These are phyloP conservation scores for Dicerorhinus sumatrensis DNA, from an alignment of 2,113 vertebrate genomes.

Conservation along the genomic window DNA sequence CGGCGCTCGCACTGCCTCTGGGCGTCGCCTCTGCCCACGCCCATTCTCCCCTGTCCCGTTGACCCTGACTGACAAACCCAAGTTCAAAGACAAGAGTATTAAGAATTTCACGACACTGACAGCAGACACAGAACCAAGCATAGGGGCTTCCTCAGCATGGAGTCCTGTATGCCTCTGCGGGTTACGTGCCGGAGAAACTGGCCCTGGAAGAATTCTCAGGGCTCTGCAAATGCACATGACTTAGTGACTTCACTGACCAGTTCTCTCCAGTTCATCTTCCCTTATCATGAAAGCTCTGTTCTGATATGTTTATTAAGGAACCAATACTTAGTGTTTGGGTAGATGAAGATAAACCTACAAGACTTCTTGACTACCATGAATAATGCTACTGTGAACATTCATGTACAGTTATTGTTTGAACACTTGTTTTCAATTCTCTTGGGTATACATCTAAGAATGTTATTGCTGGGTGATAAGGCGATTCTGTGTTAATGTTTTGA, in stretches of 20 bases:
- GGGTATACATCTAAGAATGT: not conserved
- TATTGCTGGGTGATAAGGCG: not conserved
- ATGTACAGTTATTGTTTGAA: not conserved
- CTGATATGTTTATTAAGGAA: not conserved
- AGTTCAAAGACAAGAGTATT: not conserved
- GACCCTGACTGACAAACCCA: not conserved
- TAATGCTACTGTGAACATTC: not conserved
- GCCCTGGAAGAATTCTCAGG: not conserved
- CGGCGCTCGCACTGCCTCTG: not conserved
- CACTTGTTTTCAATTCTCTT: not conserved
- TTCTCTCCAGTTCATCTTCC: not conserved
- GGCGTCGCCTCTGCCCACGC: fast-evolving
- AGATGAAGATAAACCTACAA: not conserved
- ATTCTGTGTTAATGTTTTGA: not conserved
- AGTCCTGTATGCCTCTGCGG: not conserved
- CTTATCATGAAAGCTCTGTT: not conserved
- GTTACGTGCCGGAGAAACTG: not conserved
- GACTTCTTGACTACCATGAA: not conserved
- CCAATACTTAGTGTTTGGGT: not conserved
- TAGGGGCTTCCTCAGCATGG: not conserved
- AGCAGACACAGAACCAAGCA: not conserved
- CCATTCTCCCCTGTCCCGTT: fast-evolving
- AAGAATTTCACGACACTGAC: not conserved
- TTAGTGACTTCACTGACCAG: not conserved
- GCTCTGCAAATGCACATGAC: not conserved